phyloP scores from a whole-genome alignment of 2,888 invertebrate genomes.

The Microplitis deprimator region DNA sequence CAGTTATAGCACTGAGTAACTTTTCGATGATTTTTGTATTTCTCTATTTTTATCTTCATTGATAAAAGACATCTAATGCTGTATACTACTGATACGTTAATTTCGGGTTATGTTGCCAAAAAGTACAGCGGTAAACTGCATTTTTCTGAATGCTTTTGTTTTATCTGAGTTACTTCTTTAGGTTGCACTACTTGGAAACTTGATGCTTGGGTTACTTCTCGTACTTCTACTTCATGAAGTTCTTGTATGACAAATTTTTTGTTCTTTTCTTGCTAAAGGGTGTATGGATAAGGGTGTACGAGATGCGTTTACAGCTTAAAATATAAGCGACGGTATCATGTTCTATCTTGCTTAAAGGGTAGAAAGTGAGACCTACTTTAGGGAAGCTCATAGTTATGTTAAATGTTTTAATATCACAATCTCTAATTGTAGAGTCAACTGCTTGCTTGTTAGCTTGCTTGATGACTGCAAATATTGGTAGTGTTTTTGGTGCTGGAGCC shows the following conservation, averaged over 20 bases:
- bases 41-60: constrained; percentile 28
- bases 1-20: constrained; percentile 54
- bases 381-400: too few species aligned
- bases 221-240: not conserved
- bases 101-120: not conserved
- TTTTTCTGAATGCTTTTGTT: not conserved
- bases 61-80: not conserved
- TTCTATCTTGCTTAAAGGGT: too few species aligned
- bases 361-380: too few species aligned
- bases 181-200: not conserved
- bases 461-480: too few species aligned
- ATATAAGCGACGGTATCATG: too few species aligned
- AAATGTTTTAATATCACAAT: too few species aligned
- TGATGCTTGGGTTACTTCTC: not conserved
- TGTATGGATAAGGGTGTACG: not conserved
- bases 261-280: not conserved
- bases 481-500: too few species aligned
- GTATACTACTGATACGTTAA: not conserved
- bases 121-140: not conserved
- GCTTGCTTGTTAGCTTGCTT: too few species aligned
- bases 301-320: not conserved
- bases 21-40: constrained; percentile 41
- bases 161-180: not conserved
- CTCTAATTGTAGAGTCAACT: too few species aligned
- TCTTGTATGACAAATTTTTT: constrained; percentile 19